These are phyloP conservation scores for Valencia hispanica DNA, from an alignment of 2,797 vertebrate genomes.

Conservation along the genomic window DNA sequence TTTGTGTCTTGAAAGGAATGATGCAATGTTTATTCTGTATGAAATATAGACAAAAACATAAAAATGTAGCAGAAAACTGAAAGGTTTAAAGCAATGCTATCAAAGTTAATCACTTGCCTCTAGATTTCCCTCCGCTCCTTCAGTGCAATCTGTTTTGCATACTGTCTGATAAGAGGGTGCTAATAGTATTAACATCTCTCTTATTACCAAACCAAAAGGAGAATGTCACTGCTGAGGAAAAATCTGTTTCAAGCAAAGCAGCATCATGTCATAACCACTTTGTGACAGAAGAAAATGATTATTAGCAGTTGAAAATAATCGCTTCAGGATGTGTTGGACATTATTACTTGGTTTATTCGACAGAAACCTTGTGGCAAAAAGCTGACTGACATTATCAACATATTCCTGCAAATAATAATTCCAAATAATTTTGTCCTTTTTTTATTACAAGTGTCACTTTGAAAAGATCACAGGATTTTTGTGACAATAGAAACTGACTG, in stretches of 20 bases:
- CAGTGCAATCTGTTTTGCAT: constrained; percentile 1
- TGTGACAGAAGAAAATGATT: constrained; percentile 53
- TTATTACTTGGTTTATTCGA: constrained; percentile 1
- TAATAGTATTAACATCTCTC: constrained; percentile 28
- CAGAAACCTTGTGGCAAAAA: constrained; percentile 15
- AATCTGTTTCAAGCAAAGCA: constrained; percentile 29
- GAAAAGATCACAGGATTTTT: neutral
- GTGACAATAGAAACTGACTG: neutral
- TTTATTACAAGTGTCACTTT: neutral
- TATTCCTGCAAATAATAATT: constrained; percentile 6
- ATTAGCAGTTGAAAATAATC: constrained; percentile 21
- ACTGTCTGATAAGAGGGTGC: constrained; percentile 30
- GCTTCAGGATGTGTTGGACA: constrained; percentile 11
- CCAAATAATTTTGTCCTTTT: neutral
- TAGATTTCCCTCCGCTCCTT: neutral
- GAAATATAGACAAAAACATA: neutral
- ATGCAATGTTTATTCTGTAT: neutral
- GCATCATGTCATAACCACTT: constrained; percentile 28
- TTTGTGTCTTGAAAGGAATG: neutral
- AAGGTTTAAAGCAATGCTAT: neutral
- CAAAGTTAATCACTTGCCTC: neutral
- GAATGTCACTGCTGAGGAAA: constrained; percentile 39
- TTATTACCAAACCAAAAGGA: constrained; percentile 33
- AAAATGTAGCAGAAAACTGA: neutral
- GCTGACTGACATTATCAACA: constrained; percentile 13